Evolutionary conservation across 2,888 invertebrate species (phyloP), one percentile per base, ranked within the genome.

Genomic region (Oasisia sp.): DNA sequence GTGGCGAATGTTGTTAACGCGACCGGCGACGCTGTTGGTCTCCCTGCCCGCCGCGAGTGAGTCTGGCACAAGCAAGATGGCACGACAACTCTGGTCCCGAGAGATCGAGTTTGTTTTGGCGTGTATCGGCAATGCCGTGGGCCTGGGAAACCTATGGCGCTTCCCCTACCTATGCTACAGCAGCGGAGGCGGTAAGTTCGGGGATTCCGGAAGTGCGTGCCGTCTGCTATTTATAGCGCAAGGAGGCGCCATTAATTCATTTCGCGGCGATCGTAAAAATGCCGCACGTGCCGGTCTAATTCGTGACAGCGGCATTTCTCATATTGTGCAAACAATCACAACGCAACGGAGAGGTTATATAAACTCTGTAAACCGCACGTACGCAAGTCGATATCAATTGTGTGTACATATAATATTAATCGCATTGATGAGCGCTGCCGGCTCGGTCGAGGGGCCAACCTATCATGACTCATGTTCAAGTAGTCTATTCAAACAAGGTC

Each of bases 81-180:
- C 74, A 74, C 92, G 93, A 0, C 91, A 93, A 32, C 19, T 92
- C n/a, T 93, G 93, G 93, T 90, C 56, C 38, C 91, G 91, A 58
- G 93, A 93, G 38, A 32, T 89, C 5, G 93, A 93, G 92, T 93
- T 93, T 74, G 92, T 93, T 74, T 90, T 93, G 90, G 93, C 93
- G 19, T 93, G 93, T 91, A 89, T 93, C 32, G 93, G 93, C 44
- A 93, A 93, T 89, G 93, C 93, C 11, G 93, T 93, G 11, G 93
- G 93, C 9, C 91, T 93, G 45, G 93, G 93, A 27, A 93, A 93
- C 74, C 91, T 93, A 19, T 93, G 93, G 93, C 32, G 93, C 12
- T 93, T 93, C 32, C 93, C 93, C 0, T 93, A 93, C 91, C 92
- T 93, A 9, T 93, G 92, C 91, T 92, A 93, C 92, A 89, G 58